These are phyloP conservation scores for Nesidiocoris tenuis DNA, from an alignment of 2,888 invertebrate species.

Conservation along the genomic window DNA sequence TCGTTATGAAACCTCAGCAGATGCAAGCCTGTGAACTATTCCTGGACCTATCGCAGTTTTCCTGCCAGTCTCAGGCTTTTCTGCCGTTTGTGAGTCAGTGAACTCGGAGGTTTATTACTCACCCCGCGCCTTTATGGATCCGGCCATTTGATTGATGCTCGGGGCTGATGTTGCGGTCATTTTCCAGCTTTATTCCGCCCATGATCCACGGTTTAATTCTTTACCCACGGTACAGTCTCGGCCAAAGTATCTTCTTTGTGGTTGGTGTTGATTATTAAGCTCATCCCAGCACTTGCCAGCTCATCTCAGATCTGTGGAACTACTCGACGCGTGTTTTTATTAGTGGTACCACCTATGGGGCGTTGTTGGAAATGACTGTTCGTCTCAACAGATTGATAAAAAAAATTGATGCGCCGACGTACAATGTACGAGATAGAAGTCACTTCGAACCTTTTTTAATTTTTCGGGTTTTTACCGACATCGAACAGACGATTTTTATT, in stretches of 20 bases:
- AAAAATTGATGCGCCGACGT: no score
- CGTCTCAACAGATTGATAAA: no score
- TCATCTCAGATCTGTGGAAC: not conserved
- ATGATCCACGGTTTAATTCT: constrained; percentile 28
- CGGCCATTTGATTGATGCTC: constrained; percentile 13
- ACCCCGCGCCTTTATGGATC: constrained; percentile 15
- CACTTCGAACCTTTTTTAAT: no score
- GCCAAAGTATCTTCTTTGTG: not conserved
- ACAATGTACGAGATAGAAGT: no score
- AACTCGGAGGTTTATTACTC: constrained; percentile 14
- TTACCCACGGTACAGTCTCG: constrained; percentile 14
- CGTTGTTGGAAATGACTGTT: no score
- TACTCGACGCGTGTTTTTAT: not conserved
- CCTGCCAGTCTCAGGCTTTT: not conserved
- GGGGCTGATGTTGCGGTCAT: not conserved
- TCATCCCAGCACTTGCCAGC: not conserved
- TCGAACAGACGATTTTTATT: no score
- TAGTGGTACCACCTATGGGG: no score
- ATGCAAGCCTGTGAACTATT: no score
- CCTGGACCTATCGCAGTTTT: no score
- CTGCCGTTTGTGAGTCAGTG: constrained; percentile 2
- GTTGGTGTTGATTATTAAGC: constrained; percentile 14
- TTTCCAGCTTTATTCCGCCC: constrained; percentile 8
- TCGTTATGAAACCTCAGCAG: no score
- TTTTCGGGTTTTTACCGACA: no score